These are phyloP conservation scores for Peromyscus eremicus DNA, from an alignment of 2,797 vertebrate genomes.

Conservation along the genomic window DNA sequence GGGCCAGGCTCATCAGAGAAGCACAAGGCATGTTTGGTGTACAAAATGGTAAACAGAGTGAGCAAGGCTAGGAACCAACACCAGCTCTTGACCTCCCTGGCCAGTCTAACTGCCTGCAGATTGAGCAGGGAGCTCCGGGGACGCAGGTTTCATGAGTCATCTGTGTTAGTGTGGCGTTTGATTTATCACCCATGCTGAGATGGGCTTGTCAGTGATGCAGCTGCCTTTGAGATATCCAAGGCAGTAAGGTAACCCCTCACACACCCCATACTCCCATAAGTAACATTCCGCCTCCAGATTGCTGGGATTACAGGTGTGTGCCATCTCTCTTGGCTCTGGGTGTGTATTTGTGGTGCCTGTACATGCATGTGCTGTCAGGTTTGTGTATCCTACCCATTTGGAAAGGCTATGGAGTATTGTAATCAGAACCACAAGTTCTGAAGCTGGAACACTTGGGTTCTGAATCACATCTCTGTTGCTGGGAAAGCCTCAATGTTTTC, in stretches of 20 bases:
- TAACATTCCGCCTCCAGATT: not conserved
- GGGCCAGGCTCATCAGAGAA: not conserved
- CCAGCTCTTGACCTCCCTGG: not conserved
- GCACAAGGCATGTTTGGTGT: not conserved
- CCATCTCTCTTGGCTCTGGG: not conserved
- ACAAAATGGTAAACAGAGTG: not conserved
- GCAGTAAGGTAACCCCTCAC: not conserved
- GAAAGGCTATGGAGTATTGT: not conserved
- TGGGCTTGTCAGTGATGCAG: not conserved
- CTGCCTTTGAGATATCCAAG: not conserved
- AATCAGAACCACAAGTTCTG: not conserved
- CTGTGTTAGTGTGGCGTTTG: not conserved
- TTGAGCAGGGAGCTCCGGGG: not conserved
- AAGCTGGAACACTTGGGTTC: not conserved
- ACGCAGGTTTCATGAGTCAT: not conserved
- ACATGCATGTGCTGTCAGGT: not conserved
- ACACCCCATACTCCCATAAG: not conserved
- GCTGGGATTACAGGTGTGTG: not conserved
- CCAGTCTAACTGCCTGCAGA: not conserved
- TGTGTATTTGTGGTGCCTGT: not conserved
- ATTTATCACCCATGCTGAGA: not conserved
- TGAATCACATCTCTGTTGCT: not conserved
- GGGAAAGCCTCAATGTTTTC: conserved; percentile 17
- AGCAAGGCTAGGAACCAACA: not conserved
- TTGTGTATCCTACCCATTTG: not conserved